Percentiles rank a stretch among this genome's conserved stretches.
These are phyloP conservation scores for Zosterops borbonicus DNA, from an alignment of 2,113 vertebrate genomes.

Conservation along the genomic window DNA sequence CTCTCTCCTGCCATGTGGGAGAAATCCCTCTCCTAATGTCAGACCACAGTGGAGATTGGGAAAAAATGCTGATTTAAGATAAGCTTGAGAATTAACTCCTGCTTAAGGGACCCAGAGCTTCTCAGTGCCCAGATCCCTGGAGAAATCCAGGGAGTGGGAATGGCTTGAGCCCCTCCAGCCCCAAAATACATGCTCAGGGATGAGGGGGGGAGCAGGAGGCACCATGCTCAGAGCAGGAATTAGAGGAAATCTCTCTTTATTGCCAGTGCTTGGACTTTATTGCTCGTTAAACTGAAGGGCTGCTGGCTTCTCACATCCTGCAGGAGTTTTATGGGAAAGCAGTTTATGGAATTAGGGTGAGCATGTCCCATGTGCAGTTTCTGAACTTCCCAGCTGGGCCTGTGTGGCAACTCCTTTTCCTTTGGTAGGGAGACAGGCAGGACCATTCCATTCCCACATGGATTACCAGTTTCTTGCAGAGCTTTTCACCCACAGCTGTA, in stretches of 20 bases:
- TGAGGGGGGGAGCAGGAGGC: not conserved
- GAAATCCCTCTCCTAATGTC: not conserved
- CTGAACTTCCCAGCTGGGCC: not conserved
- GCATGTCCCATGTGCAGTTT: fast-evolving
- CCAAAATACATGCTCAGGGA: fast-evolving
- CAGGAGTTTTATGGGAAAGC: not conserved
- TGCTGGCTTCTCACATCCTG: not conserved
- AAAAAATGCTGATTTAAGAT: not conserved
- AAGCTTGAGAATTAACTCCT: not conserved
- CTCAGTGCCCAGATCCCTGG: not conserved
- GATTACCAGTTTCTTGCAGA: not conserved
- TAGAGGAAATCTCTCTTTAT: not conserved
- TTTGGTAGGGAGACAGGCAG: not conserved
- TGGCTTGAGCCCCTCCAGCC: not conserved
- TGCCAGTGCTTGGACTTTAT: not conserved
- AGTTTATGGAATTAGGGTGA: not conserved
- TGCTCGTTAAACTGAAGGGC: not conserved
- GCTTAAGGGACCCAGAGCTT: not conserved
- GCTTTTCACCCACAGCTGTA: not conserved
- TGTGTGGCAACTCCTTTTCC: not conserved
- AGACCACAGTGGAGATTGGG: not conserved
- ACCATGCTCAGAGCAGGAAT: not conserved
- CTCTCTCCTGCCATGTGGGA: not conserved
- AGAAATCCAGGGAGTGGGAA: not conserved
- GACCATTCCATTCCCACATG: not conserved